Conservation (phyloP, 1,140 invertebrate species). For the Listronotus bonariensis region DNA sequence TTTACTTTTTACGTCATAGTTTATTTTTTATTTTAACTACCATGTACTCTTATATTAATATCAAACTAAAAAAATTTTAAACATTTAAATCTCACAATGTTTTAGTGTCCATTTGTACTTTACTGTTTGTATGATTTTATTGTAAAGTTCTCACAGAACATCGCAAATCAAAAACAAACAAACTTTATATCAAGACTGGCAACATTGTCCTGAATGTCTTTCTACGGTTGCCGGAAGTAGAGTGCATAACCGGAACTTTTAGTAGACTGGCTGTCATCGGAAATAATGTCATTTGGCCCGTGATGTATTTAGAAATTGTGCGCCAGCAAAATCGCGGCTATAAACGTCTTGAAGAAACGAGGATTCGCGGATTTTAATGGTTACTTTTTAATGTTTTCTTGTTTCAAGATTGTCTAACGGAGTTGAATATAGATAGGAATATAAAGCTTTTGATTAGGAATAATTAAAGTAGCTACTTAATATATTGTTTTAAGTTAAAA, state of each 20-base stretch:
- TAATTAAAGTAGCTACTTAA: too few relatives aligned
- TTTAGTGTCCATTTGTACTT: too few relatives aligned
- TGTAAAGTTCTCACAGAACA: neutral
- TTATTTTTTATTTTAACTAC: too few relatives aligned
- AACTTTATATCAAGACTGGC: constrained; percentile 1
- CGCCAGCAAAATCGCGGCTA: constrained; percentile 10
- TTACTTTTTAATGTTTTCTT: neutral
- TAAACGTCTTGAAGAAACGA: constrained; percentile 9
- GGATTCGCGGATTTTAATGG: constrained; percentile 8
- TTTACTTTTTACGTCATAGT: too few relatives aligned
- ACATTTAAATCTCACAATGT: too few relatives aligned
- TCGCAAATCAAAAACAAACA: neutral
- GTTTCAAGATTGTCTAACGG: too few relatives aligned
- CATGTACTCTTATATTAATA: too few relatives aligned
- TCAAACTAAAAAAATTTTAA: too few relatives aligned
- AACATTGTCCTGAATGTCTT: constrained; percentile 13
- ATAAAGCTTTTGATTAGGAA: too few relatives aligned
- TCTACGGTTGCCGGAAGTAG: constrained; percentile 21
- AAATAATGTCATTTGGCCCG: constrained; percentile 32
- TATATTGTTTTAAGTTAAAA: too few relatives aligned
- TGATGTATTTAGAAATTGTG: constrained; percentile 17
- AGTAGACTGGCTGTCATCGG: constrained; percentile 34
- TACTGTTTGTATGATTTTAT: too few relatives aligned
- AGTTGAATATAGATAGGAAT: too few relatives aligned
- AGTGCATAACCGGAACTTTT: constrained; percentile 35